phyloP scores from a whole-genome alignment of 2,888 invertebrate species.

The Branchellion lobata region DNA sequence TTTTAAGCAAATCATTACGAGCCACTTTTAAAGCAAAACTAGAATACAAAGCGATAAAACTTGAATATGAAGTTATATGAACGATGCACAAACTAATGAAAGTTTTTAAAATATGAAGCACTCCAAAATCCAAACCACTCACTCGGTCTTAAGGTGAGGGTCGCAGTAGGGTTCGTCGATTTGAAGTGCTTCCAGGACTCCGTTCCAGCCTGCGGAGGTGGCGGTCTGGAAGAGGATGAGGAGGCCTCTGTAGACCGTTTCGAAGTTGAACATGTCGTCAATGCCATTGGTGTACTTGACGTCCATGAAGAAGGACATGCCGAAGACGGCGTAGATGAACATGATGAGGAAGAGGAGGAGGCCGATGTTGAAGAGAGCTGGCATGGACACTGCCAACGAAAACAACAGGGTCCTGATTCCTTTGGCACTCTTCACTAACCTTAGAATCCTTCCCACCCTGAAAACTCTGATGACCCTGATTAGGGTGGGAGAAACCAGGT shows the following conservation, averaged over 20 bases:
- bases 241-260: slow-evolving; percentile 97
- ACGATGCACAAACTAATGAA: too few species aligned
- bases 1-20: too few species aligned
- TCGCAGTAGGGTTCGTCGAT: slow-evolving; percentile 66
- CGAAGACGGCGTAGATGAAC: slow-evolving; percentile 99
- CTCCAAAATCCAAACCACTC: neutral
- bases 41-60: too few species aligned
- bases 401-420: slow-evolving; percentile 95
- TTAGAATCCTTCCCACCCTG: slow-evolving; percentile 92
- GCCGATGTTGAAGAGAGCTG: slow-evolving; percentile 97
- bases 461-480: slow-evolving; percentile 96
- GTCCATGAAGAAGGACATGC: slow-evolving; percentile 99
- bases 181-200: slow-evolving; percentile 89
- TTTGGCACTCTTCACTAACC: slow-evolving; percentile 96
- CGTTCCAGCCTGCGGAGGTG: slow-evolving; percentile 79
- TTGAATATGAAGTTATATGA: too few species aligned
- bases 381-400: slow-evolving; percentile 96
- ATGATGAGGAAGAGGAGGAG: slow-evolving; percentile 94
- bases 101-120: too few species aligned
- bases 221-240: slow-evolving; percentile 88
- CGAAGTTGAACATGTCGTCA: slow-evolving; percentile 93
- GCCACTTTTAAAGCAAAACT: too few species aligned
- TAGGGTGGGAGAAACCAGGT: slow-evolving; percentile 89
- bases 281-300: slow-evolving; percentile 90
- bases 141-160: neutral